Percentiles rank a stretch among this genome's conserved stretches.
Conservation (phyloP, 2,797 vertebrate species). For the Enteromius mattozi region DNA sequence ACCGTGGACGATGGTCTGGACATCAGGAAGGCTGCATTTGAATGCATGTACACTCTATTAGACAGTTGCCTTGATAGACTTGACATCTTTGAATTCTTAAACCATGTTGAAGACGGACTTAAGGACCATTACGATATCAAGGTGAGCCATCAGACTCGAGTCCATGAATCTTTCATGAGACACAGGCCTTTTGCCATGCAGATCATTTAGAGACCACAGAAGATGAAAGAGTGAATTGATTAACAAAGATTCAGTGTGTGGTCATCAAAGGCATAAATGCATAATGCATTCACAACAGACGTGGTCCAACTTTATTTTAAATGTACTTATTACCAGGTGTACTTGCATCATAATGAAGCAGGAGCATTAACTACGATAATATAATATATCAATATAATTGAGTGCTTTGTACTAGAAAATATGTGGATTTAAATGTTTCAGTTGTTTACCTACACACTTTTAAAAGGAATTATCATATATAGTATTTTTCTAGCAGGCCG, state of each 20-base stretch:
- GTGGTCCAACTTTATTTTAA: neutral
- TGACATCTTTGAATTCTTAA: conserved; percentile 92
- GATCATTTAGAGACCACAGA: conserved; percentile 6
- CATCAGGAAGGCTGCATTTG: conserved; percentile 91
- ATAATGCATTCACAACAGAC: conserved; percentile 1
- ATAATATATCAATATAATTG: neutral
- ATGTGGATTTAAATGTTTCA: neutral
- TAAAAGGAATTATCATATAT: neutral
- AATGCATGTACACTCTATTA: conserved; percentile 92
- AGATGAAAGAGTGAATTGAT: conserved; percentile 35
- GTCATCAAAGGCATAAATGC: conserved; percentile 31
- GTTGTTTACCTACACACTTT: neutral
- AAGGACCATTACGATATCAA: conserved; percentile 95
- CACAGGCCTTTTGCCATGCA: conserved; percentile 23
- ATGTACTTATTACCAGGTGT: neutral
- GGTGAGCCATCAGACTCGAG: conserved; percentile 70
- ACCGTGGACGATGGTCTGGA: conserved; percentile 90
- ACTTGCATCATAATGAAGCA: conserved; percentile 2
- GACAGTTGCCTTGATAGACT: conserved; percentile 91
- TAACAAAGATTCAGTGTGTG: neutral
- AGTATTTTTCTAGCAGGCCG: neutral
- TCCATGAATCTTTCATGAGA: conserved; percentile 34
- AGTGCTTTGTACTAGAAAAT: neutral
- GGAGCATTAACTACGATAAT: neutral
- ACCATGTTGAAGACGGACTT: conserved; percentile 91